phyloP scores from a whole-genome alignment of 2,797 vertebrate species.

The Chromobotia macracanthus region DNA sequence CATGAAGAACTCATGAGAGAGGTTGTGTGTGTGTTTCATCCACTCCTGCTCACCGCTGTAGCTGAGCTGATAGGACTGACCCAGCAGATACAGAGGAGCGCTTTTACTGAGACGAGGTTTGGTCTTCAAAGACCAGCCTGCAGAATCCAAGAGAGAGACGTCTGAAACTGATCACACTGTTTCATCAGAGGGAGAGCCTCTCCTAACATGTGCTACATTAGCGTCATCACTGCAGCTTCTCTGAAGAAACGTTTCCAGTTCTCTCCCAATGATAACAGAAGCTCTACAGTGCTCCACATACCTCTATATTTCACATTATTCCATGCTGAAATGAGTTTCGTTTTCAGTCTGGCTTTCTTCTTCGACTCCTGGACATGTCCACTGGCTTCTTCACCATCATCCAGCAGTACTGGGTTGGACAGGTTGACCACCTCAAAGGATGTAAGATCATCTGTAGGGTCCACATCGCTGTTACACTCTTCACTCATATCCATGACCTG shows the following conservation, averaged over 20 bases:
- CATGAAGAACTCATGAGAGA: neutral
- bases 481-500: conserved; percentile 68
- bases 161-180: neutral
- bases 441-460: conserved; percentile 50
- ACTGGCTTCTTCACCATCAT: conserved; percentile 16
- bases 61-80: conserved; percentile 77
- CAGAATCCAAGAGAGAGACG: conserved; percentile 13
- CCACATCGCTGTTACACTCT: conserved; percentile 62
- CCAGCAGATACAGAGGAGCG: conserved; percentile 82
- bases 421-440: conserved; percentile 72
- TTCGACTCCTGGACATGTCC: conserved; percentile 64
- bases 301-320: conserved; percentile 88
- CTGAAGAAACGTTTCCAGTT: no score
- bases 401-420: conserved; percentile 46
- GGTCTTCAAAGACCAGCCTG: conserved; percentile 85
- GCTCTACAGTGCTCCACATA: neutral
- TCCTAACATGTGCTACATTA: no score
- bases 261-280: no score
- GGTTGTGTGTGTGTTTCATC: neutral
- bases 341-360: conserved; percentile 81
- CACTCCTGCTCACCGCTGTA: conserved; percentile 71
- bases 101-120: conserved; percentile 84
- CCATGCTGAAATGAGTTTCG: conserved; percentile 85
- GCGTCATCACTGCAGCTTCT: neutral
- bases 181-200: neutral